Conservation (phyloP, 2,888 invertebrate genomes). For the Podabrus alpinus region DNA sequence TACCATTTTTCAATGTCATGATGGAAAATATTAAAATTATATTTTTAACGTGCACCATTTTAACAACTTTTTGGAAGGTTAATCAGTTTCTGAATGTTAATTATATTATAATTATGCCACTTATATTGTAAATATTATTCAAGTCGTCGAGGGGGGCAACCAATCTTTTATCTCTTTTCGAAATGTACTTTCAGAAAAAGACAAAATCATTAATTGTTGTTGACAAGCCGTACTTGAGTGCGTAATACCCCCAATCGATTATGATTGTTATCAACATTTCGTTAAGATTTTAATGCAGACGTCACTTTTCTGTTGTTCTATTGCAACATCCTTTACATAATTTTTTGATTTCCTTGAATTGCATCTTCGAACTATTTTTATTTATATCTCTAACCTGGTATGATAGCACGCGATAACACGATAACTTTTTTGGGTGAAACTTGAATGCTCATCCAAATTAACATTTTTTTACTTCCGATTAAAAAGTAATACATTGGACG, state of each 20-base stretch:
- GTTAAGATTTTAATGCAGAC: background rate
- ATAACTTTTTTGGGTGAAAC: too few relatives aligned
- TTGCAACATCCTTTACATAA: background rate
- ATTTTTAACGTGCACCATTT: background rate
- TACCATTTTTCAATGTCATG: background rate
- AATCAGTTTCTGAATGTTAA: background rate
- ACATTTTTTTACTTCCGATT: background rate
- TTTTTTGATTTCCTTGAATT: background rate
- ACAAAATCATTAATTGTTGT: background rate
- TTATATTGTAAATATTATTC: background rate
- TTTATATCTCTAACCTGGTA: background rate
- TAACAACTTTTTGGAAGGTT: background rate
- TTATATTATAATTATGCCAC: background rate
- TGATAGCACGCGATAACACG: background rate
- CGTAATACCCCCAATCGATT: background rate
- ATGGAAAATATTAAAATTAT: background rate
- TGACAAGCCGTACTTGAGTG: background rate
- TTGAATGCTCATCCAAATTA: too few relatives aligned
- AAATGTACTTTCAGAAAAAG: background rate
- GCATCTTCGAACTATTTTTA: background rate
- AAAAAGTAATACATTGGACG: too few relatives aligned
- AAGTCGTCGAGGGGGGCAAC: background rate
- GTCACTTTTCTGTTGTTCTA: background rate
- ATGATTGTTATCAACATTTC: background rate
- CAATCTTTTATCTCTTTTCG: background rate